Conservation (phyloP, 2,113 vertebrate species). For the Poeciliopsis prolifica region DNA sequence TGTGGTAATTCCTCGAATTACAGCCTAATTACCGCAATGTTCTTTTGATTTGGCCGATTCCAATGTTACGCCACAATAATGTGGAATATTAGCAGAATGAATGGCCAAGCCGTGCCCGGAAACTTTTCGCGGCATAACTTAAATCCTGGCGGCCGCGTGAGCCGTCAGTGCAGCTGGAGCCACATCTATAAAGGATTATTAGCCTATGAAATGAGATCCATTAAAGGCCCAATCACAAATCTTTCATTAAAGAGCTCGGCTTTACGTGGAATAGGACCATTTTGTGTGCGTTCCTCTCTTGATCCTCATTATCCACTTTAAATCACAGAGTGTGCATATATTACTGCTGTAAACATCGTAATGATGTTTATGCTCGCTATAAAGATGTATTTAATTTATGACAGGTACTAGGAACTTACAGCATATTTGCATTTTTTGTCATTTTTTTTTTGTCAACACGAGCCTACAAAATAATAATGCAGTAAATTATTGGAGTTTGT, state of each 20-base stretch:
- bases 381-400: slow-evolving; percentile 7
- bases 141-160: slow-evolving; percentile 61
- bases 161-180: slow-evolving; percentile 60
- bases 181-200: slow-evolving; percentile 70
- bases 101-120: slow-evolving; percentile 77
- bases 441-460: slow-evolving; percentile 4
- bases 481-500: neutral
- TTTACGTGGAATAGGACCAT: slow-evolving; percentile 45
- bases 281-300: slow-evolving; percentile 25
- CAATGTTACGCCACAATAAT: slow-evolving; percentile 82
- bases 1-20: slow-evolving; percentile 98
- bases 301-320: slow-evolving; percentile 39
- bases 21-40: slow-evolving; percentile 99
- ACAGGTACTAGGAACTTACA: neutral
- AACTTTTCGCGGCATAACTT: slow-evolving; percentile 73
- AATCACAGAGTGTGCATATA: slow-evolving; percentile 10
- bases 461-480: neutral
- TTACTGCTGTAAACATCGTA: slow-evolving; percentile 35
- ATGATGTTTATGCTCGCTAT: neutral
- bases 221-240: slow-evolving; percentile 68
- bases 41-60: slow-evolving; percentile 99
- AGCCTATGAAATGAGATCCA: slow-evolving; percentile 67
- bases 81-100: slow-evolving; percentile 79
- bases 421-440: neutral
- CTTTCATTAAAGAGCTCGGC: slow-evolving; percentile 61